Percentiles rank a stretch among this genome's conserved stretches.
These are phyloP conservation scores for Ploceus nigricollis DNA, from an alignment of 2,113 vertebrate species.

Conservation along the genomic window DNA sequence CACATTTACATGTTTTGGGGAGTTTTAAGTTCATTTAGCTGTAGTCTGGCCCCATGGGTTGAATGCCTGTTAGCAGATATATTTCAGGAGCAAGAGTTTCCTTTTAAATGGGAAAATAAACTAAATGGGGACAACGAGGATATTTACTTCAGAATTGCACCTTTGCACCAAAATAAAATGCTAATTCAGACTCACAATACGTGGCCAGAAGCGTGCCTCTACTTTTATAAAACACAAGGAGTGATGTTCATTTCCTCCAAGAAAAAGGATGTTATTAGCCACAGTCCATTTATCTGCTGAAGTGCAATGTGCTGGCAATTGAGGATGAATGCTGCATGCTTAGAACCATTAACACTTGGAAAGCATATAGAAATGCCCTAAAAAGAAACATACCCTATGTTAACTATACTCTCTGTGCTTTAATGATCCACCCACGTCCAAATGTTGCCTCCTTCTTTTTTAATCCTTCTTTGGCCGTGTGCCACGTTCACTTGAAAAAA, in stretches of 20 bases:
- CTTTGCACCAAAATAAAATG: neutral
- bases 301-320: neutral
- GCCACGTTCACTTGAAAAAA: neutral
- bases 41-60: neutral
- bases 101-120: conserved; percentile 3
- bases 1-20: neutral
- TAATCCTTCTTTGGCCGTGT: neutral
- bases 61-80: neutral
- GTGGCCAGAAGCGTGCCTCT: neutral
- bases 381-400: conserved; percentile 49
- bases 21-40: neutral
- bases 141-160: neutral
- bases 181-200: neutral
- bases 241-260: neutral
- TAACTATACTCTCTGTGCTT: conserved; percentile 39
- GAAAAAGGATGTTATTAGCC: neutral
- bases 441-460: conserved; percentile 51
- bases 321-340: neutral
- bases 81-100: neutral
- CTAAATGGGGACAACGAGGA: neutral
- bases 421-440: conserved; percentile 52
- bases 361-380: conserved; percentile 22
- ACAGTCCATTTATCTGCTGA: neutral
- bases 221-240: neutral
- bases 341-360: conserved; percentile 36